Base-by-base conservation (phyloP, 2,888 invertebrate species). In the Pseudococcus viburni region DNA sequence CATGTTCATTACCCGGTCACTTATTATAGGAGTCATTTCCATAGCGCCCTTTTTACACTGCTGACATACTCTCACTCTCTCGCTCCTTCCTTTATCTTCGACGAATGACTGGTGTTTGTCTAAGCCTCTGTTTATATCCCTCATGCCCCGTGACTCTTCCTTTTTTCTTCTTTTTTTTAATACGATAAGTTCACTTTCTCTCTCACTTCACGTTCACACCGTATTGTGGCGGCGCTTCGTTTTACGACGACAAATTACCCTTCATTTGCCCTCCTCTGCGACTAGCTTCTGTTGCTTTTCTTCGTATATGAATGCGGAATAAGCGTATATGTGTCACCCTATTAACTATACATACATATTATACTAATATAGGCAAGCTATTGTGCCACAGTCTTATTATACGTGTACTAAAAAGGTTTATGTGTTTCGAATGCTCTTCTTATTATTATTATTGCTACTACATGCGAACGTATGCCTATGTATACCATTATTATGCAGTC, bases 1-100 rank as follows among this genome's bases (percentile, higher is more conserved):
- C 80, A 42, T 80, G 68, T 73, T 73, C 68, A 73, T 73, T 73
- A 73, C 68, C 68, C 68, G 68, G 68, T 73, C 68, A 73, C 68
- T 73, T 73, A 73, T 26, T 73, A 59, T 59, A 59, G 59, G n/a
- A 73, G 68, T 73, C 68, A 73, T 73, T 73, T 73, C 68, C 68
- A 73, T 73, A 73, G 68, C 68, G 68, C 33, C 68, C 68, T 73
- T 73, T 73, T 73, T 73, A 73, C 33, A 73, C 68, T 5, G 59
- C 59, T 59, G 59, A 59, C 59, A 59, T 59, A 59, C 59, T 59
- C 59, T 59, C 59, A 59, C 59, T 59, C 59, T 59, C 8, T 19
- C n/a, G n/a, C 9, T 19, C 59, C 11, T 59, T 59, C 26, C 26
- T 33, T 59, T 59, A 19, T 59, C 59, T 19, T 33, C 26, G 3